Percentiles rank a stretch among this genome's conserved stretches.
Conservation (phyloP, 2,888 invertebrate genomes). For the Lepeophtheirus nordmannii region DNA sequence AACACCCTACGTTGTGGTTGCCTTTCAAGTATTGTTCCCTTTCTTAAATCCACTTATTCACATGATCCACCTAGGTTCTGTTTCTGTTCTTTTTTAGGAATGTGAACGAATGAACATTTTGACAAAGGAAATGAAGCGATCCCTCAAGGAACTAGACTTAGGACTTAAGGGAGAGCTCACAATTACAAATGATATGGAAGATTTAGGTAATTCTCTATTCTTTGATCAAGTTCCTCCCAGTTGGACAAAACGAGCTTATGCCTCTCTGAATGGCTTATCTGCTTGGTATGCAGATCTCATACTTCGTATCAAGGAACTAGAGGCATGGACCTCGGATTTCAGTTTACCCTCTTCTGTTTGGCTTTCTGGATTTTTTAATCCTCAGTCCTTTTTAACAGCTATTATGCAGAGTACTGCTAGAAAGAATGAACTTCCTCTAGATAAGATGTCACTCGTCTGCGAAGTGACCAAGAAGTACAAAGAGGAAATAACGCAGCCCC, state of each 20-base stretch:
- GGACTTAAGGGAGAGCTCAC: constrained; percentile 92
- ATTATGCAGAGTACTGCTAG: constrained; percentile 96
- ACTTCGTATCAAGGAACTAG: constrained; percentile 65
- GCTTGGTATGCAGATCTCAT: constrained; percentile 86
- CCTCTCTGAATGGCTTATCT: constrained; percentile 68
- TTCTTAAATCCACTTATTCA: background rate
- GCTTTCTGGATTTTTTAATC: constrained; percentile 96
- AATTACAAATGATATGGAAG: constrained; percentile 91
- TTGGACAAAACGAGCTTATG: constrained; percentile 78
- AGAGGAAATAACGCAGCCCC: constrained; percentile 79
- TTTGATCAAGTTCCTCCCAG: constrained; percentile 73
- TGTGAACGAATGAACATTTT: constrained; percentile 89
- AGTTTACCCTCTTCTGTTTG: constrained; percentile 81
- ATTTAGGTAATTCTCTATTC: constrained; percentile 75
- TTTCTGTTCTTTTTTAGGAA: constrained; percentile 40
- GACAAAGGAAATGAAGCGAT: constrained; percentile 74
- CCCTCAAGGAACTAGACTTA: constrained; percentile 74
- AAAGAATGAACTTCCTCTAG: constrained; percentile 76
- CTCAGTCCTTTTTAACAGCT: constrained; percentile 84
- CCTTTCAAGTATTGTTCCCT: constrained; percentile 47
- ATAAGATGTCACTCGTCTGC: constrained; percentile 91
- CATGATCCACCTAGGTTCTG: background rate
- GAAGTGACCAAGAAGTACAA: constrained; percentile 93
- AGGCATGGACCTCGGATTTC: constrained; percentile 89
- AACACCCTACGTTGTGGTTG: constrained; percentile 88